Conservation (phyloP, 1,140 invertebrate genomes). For the Galleria mellonella region DNA sequence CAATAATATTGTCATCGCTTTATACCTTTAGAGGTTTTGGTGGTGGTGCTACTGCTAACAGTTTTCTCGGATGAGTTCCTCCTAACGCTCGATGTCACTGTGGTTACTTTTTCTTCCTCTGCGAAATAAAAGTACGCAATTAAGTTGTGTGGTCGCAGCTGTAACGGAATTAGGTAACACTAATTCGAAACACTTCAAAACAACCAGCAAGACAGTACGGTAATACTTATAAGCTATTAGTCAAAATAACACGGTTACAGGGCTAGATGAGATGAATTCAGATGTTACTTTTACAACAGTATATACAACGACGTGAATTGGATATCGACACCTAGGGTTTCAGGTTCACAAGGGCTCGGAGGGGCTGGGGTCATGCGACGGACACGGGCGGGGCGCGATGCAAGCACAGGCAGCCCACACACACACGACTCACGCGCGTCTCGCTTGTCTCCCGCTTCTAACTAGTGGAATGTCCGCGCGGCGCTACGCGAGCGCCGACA, state of each 20-base stretch:
- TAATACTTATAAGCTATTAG: conserved; percentile 65
- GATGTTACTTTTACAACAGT: conserved; percentile 20
- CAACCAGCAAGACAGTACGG: conserved; percentile 53
- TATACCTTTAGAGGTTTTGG: conserved; percentile 65
- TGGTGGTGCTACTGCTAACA: conserved; percentile 58
- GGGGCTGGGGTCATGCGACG: conserved; percentile 32
- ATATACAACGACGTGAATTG: conserved; percentile 31
- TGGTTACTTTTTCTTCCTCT: conserved; percentile 65
- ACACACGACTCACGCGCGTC: conserved; percentile 70
- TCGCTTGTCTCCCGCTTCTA: conserved; percentile 51
- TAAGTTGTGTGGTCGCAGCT: neutral
- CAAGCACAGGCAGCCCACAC: conserved; percentile 64
- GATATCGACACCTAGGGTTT: conserved; percentile 21
- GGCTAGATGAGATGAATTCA: conserved; percentile 39
- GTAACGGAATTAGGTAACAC: conserved; percentile 9
- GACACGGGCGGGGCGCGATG: conserved; percentile 15
- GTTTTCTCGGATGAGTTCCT: conserved; percentile 64
- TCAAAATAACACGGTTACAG: conserved; percentile 67
- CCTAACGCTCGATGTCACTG: conserved; percentile 64
- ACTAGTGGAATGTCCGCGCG: conserved; percentile 57
- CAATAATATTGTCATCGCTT: too few relatives aligned
- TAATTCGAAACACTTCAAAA: conserved; percentile 48
- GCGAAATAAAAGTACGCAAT: conserved; percentile 18
- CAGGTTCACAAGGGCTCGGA: conserved; percentile 1
- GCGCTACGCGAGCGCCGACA: conserved; percentile 74